Base-by-base conservation (phyloP, 2,888 invertebrate species). In the Disparrhopalites patrizii region DNA sequence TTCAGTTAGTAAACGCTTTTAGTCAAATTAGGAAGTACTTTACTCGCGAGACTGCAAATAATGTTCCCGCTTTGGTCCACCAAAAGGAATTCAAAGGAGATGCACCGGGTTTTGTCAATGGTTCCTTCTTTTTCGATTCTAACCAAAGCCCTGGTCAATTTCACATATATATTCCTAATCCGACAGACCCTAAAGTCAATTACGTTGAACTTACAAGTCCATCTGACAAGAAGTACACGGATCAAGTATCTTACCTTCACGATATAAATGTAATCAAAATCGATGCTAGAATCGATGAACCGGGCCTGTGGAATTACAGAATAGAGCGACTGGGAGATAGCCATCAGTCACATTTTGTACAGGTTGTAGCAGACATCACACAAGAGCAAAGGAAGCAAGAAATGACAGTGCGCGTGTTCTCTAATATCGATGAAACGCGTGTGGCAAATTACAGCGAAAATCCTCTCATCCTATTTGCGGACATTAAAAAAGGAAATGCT, bases 281-380 rank as follows among this genome's bases (percentile, higher is more conserved):
- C 56, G 73, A 72, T 60, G 73, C 72, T 13, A 25, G 55, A 25
- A 75, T 75, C 63, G 71, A 75, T 55, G 68, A 74, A 58, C 72
- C 73, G 38, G 73, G 70, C 10, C 27, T 71, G 58, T 75, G 75
- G 75, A 65, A 61, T 20, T 75, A 75, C 64, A 55, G 71, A 23
- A 75, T 75, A 40, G 71, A 75, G 54, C 67, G 75, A 50, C 65
- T 75, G 38, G 74, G 73, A n/a, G 75, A 74, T 52, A 70, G 70
- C 65, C 74, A 73, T 68, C 75, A 75, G 75, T 83, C 85, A 0
- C 84, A 85, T 76, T 84, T 82, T 74, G 81, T 85, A 1, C 84
- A 85, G 79, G 84, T 85, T 0, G 80, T 83, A 73, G 84, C 85
- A 0, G 83, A 77, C 78, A 33, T 77, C 79, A 8, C 81, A 80